Evolutionary conservation across 2,113 vertebrate genomes (phyloP).

Genomic region (Numenius arquata): DNA sequence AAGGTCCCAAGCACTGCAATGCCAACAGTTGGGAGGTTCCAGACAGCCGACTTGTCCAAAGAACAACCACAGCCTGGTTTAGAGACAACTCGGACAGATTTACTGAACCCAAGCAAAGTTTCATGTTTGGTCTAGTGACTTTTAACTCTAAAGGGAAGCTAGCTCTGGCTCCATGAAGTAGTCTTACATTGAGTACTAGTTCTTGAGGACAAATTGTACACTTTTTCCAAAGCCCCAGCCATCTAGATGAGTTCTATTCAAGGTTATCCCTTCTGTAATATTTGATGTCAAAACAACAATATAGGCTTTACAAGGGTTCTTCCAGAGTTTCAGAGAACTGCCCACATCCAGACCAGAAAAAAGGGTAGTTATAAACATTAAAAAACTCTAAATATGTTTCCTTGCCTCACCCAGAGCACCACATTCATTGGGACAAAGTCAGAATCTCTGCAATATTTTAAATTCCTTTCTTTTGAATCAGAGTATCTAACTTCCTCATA

Average conservation of each 20-base stretch:
- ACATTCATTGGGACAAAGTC: background rate
- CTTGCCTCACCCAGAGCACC: fast-evolving
- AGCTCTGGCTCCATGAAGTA: background rate
- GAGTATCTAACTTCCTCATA: background rate
- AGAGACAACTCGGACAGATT: background rate
- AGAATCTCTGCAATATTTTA: background rate
- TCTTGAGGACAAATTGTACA: background rate
- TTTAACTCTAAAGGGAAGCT: background rate
- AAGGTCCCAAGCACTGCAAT: background rate
- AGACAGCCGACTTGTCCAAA: background rate
- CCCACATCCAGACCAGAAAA: background rate
- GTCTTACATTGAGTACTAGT: background rate
- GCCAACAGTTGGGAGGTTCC: background rate
- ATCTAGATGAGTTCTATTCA: background rate
- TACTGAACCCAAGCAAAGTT: background rate
- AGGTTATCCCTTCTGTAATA: background rate
- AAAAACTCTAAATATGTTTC: fast-evolving
- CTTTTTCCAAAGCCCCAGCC: background rate
- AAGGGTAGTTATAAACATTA: background rate
- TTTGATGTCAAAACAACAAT: background rate
- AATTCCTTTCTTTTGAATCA: background rate
- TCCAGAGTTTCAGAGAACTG: background rate
- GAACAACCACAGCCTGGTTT: background rate
- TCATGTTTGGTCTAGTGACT: fast-evolving
- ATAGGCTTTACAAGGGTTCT: background rate